A percentile compares a stretch with the other conserved stretches of the same genome.
Evolutionary conservation across 2,888 invertebrate species (phyloP).

Genomic region (Lithophane leautieri): DNA sequence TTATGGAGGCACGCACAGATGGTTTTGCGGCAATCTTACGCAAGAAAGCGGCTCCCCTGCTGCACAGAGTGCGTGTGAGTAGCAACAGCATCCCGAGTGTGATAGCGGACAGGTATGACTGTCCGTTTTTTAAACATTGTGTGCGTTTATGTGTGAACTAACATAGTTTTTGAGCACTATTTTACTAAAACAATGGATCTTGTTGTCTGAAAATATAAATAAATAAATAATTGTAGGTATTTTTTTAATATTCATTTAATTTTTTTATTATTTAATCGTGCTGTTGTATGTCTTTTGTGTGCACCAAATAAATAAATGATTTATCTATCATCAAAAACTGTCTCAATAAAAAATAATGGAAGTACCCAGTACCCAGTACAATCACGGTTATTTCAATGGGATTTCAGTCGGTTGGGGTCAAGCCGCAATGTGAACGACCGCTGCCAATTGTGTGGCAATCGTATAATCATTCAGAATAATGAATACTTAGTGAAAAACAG

Average conservation of each 20-base stretch:
- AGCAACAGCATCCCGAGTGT: too few species aligned
- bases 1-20: too few species aligned
- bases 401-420: slow-evolving; percentile 73
- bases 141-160: too few species aligned
- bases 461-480: slow-evolving; percentile 73
- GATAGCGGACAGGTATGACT: too few species aligned
- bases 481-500: slow-evolving; percentile 69
- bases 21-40: too few species aligned
- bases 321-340: slow-evolving; percentile 26
- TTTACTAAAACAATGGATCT: too few species aligned
- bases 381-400: slow-evolving; percentile 68
- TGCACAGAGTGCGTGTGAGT: too few species aligned
- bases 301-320: neutral
- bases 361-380: slow-evolving; percentile 34
- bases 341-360: slow-evolving; percentile 38
- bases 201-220: too few species aligned
- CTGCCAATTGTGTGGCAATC: slow-evolving; percentile 71
- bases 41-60: too few species aligned
- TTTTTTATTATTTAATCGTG: neutral
- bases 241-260: neutral
- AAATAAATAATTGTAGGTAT: too few species aligned
- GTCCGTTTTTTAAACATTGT: too few species aligned
- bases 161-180: too few species aligned
- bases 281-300: neutral
- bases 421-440: slow-evolving; percentile 75